Base-by-base conservation (phyloP, 2,888 invertebrate genomes). In the Aleiodes alternator region DNA sequence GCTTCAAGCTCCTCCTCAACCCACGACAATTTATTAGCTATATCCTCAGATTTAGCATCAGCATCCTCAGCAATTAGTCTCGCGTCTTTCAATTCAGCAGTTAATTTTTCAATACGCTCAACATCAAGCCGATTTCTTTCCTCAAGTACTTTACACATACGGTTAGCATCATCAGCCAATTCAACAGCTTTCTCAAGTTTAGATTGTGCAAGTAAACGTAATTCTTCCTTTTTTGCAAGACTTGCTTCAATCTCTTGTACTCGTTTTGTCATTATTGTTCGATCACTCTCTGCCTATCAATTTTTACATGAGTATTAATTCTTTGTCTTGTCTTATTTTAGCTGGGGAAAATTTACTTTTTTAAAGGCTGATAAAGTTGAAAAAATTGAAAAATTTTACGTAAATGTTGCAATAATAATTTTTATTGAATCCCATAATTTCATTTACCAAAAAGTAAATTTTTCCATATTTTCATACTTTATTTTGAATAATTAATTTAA, bases 111-210 rank as follows among this genome's bases (percentile, higher is more conserved):
- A 86, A 93, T 92, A 79, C 93, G 91, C 84, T 94, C 94, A 83
- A 93, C 93, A 89, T 94, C 94, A 87, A 92, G 90, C 85, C 92
- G 91, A 86, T 91, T 91, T 84, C 93, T 91, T 85, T 93, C 93
- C 86, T 93, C 93, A 86, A 94, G 87, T 81, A 92, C 92, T 89
- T 93, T 92, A 82, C 94, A 91, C 88, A 92, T 92, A 86, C 93
- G 93, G 90, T 93, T 93, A 81, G 93, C 93, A 88, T 94, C 94
- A 88, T 94, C 94, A 82, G 93, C 94, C 80, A 93, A 92, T 87
- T 94, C 93, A 78, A 93, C 91, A 59, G 94, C 94, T 83, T 93
- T 93, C 80, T 92, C 93, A 79, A 94, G 90, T 87, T 94, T 94
- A 75, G 89, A 86, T 80, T 92, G 92, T 82, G 94, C 93, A 59